Base-by-base conservation (phyloP, 2,797 vertebrate species). In the Melanogrammus aeglefinus region DNA sequence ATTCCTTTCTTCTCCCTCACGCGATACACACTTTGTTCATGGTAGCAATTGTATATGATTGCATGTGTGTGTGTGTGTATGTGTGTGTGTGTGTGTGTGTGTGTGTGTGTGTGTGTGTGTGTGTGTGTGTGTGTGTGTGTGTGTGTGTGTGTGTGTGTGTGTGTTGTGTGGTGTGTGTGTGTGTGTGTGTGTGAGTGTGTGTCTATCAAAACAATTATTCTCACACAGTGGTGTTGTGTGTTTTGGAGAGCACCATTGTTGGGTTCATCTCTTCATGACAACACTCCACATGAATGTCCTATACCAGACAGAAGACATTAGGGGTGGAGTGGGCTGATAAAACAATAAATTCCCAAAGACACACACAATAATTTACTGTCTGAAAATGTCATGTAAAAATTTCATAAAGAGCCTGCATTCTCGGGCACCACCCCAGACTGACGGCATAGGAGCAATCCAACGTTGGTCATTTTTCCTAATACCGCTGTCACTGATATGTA, bases 351-450 rank as follows among this genome's bases (percentile, higher is more conserved):
- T 89, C 82, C 73, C 82, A 31, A 2, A 78, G 75, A 86, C 79
- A 83, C 75, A 79, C 83, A 83, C 87, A 90, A 88, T 90, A 83
- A 87, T 87, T 88, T 87, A 89, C 90, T 80, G 79, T 79, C 82
- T 85, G 69, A 74, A 89, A 91, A 91, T 91, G 86, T 86, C 85
- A 82, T 57, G 78, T 80, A 81, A 74, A 89, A 91, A 91, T 91
- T 85, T 86, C 85, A 82, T 57, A 74, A 66, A 80, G 18, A 21
- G 13, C 14, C 75, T 16, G 63, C n/a, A 70, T 3, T 8, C 41
- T 27, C 44, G 82, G 44, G 6, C 47, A 3, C 4, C 2, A 18
- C 47, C 47, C 47, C 47, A 18, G 47, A 51, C 47, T 10, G 41
- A 10, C 10, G 9, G 41, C 9, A 47, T 47, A 47, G 51, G 51